Base-by-base conservation (phyloP, 2,888 invertebrate genomes). In the Camponotus fellah region DNA sequence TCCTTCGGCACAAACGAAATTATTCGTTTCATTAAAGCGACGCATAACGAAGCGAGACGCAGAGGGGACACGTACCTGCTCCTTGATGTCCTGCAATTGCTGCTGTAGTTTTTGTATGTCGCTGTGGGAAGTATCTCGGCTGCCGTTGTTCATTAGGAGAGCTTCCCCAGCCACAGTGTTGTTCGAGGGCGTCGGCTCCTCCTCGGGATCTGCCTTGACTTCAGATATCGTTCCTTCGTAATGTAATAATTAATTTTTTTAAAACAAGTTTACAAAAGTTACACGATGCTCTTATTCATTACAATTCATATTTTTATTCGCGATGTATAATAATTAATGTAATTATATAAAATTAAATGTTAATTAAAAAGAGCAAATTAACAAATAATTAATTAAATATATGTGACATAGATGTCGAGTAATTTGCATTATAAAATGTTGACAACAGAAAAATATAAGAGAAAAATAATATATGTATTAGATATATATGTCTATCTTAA, bases 81-180 rank as follows among this genome's bases (percentile, higher is more conserved):
- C 99, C 94, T 99, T 99, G 92, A 99, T 99, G 94, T 99, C 99
- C 95, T 99, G 99, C 86, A 99, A 95, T 94, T 99, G 99, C 94
- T 99, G 99, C 93, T 98, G 98, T 64, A 98, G 95, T 93, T 98
- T 98, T 94, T 98, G 97, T 82, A 99, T 97, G 95, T 99, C 99
- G 84, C 96, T 97, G 82, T 95, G 95, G 84, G 96, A 96, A 87
- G 96, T 96, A 94, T 97, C 97, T 88, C 97, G 95, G 87, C 96
- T 96, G 49, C 97, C 96, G 93, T 97, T 97, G 92, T 97, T 97
- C 96, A 96, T 96, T 71, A 96, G 92, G 14, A 95, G 95, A 87
- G 95, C 95, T 91, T 95, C 92, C 2, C 91, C 90, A 34, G 56
- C 74, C 53, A 79, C 88, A 9, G 77, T 86, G 79, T 87, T 89